phyloP scores from a whole-genome alignment of 1,140 invertebrate species.

The Scaptomyza hsui region DNA sequence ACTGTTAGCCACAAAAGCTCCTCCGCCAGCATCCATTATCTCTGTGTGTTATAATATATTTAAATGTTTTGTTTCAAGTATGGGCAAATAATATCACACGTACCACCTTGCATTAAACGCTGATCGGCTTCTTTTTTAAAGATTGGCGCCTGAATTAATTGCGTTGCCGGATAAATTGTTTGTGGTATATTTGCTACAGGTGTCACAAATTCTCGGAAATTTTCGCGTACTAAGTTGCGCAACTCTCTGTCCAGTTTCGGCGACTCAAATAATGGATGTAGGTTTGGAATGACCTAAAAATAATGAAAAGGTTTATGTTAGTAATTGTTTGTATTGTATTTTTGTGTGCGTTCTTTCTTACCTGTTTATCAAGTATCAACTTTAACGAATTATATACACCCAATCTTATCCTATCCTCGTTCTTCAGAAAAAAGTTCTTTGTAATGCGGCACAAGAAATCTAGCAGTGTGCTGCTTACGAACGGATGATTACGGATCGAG shows the following conservation, averaged over 20 bases:
- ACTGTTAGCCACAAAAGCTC: conserved; percentile 29
- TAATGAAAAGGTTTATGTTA: not conserved
- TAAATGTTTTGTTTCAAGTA: not conserved
- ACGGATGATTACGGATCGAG: conserved; percentile 97
- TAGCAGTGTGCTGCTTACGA: conserved; percentile 96
- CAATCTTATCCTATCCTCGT: conserved; percentile 92
- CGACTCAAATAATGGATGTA: conserved; percentile 96
- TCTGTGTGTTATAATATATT: too few relatives aligned
- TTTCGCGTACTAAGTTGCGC: conserved; percentile 92
- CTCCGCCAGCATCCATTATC: conserved; percentile 39
- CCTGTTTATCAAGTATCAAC: conserved; percentile 97
- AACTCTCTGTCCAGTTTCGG: conserved; percentile 96
- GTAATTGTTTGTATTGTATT: not conserved
- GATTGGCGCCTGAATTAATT: conserved; percentile 46
- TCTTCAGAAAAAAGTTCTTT: conserved; percentile 94
- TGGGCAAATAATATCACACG: not conserved
- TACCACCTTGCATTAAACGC: conserved; percentile 48
- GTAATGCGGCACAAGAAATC: conserved; percentile 98
- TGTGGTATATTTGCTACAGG: conserved; percentile 83
- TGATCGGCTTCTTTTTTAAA: conserved; percentile 76
- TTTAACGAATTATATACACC: conserved; percentile 96
- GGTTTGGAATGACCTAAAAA: conserved; percentile 88
- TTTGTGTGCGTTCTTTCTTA: conserved; percentile 74
- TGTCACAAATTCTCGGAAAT: conserved; percentile 95
- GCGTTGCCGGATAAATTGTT: conserved; percentile 38